These are phyloP conservation scores for Daboia siamensis DNA, from an alignment of 2,113 vertebrate species.

Conservation along the genomic window DNA sequence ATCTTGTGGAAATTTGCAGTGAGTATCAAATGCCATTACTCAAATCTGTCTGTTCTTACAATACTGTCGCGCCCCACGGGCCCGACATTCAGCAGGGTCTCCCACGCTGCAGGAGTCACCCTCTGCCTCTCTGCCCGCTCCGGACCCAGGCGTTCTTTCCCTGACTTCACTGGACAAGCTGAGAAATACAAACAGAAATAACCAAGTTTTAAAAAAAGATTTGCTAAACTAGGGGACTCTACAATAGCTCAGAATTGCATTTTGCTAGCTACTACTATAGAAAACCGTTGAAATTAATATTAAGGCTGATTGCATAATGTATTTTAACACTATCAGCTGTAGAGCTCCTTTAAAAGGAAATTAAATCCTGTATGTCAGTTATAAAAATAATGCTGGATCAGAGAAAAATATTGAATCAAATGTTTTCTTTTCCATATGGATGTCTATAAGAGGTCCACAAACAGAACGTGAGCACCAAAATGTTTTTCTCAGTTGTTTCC, in stretches of 20 bases:
- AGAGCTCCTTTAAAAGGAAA: slow-evolving; percentile 7
- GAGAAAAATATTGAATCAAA: not conserved
- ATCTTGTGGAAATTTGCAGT: not conserved
- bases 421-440: not conserved
- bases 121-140: no score
- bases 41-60: slow-evolving; percentile 16
- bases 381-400: not conserved
- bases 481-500: not conserved
- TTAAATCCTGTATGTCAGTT: slow-evolving; percentile 15
- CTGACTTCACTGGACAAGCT: no score
- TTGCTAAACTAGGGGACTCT: not conserved
- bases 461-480: not conserved
- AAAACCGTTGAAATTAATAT: slow-evolving; percentile 8
- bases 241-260: slow-evolving; percentile 9
- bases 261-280: not conserved
- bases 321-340: not conserved
- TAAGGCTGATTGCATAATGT: not conserved
- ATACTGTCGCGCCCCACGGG: no score
- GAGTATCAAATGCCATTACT: slow-evolving; percentile 30
- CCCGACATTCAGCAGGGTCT: no score
- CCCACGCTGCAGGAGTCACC: no score
- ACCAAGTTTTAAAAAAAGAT: slow-evolving; percentile 24
- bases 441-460: not conserved
- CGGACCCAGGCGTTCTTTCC: no score
- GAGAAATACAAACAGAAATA: slow-evolving; percentile 6